Evolutionary conservation across 2,888 invertebrate genomes (phyloP), one percentile per base, ranked within the genome.

Genomic region (Sarcophaga subvicina): DNA sequence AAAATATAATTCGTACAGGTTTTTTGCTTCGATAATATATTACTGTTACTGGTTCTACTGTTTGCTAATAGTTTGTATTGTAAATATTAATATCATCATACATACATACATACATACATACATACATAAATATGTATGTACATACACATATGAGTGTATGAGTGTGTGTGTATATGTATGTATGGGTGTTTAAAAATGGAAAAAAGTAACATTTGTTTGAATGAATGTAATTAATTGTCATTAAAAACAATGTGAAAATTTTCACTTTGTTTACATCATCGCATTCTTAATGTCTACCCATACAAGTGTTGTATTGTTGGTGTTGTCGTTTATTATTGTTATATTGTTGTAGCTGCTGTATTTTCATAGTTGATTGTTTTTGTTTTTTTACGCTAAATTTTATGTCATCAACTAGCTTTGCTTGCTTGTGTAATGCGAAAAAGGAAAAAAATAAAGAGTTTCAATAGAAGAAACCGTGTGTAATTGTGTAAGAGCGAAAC

Each of bases 211-310:
- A 71, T 80, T 72, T 25, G 45, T 67, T 59, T 64, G 17, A 72
- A 71, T 49, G 59, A 60, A 72, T 62, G 45, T 78, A 82, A 82
- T 82, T 86, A 81, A 79, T 71, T 82, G 79, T 62, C 82, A 79
- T 75, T 76, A 79, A 81, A 76, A 79, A 82, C 70, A 75, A 79
- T 86, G 85, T 79, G 70, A 73, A 86, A 79, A 82, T 71, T 80
- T 85, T 76, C 66, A 77, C 78, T 78, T 86, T 86, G 82, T 86
- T 86, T 82, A 82, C 85, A 82, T 82, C 85, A 86, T 82, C 79
- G 27, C 71, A 86, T 79, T 79, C 85, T 72, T 62, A 67, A 25
- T 64, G 67, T 75, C 63, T 72, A 49, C 27, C 76, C 76, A 45
- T 66, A 59, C 63, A 54, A 54, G 54, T 54, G 54, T 17, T 54